A percentile compares a stretch with the other conserved stretches of the same genome.
Evolutionary conservation across 2,113 vertebrate genomes (phyloP).

Genomic region (Forbesichthys agassizii): DNA sequence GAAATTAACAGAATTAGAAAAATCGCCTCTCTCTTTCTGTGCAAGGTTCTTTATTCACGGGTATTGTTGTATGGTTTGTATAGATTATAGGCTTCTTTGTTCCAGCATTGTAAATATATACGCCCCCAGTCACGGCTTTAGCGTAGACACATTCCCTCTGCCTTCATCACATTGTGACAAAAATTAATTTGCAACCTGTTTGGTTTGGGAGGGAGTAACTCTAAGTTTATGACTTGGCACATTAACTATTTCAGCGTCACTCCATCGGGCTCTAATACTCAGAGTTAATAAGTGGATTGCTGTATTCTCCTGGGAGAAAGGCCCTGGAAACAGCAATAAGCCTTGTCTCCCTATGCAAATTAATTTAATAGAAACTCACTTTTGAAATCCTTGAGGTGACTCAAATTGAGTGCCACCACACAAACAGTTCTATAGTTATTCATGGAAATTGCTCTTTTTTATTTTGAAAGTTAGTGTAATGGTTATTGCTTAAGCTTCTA

Average conservation of each 20-base stretch:
- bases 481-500: neutral
- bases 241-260: slow-evolving; percentile 24
- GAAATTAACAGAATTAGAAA: slow-evolving; percentile 98
- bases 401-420: slow-evolving; percentile 12
- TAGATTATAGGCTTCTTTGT: slow-evolving; percentile 90
- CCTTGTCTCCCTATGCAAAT: slow-evolving; percentile 17
- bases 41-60: slow-evolving; percentile 89
- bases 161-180: slow-evolving; percentile 63
- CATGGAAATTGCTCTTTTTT: neutral
- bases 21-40: slow-evolving; percentile 86
- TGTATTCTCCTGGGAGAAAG: slow-evolving; percentile 21
- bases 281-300: slow-evolving; percentile 21
- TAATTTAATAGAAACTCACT: slow-evolving; percentile 8
- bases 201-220: slow-evolving; percentile 14
- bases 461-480: neutral
- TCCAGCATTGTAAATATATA: slow-evolving; percentile 88
- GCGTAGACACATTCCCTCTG: slow-evolving; percentile 72
- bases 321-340: neutral
- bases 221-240: neutral
- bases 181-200: slow-evolving; percentile 79
- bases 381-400: slow-evolving; percentile 10
- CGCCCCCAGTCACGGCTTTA: slow-evolving; percentile 86
- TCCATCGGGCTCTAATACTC: slow-evolving; percentile 40
- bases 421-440: neutral
- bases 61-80: slow-evolving; percentile 91